A percentile compares a stretch with the other conserved stretches of the same genome.
Evolutionary conservation across 2,797 vertebrate genomes (phyloP).

Genomic region (Halcyon smyrnensis): DNA sequence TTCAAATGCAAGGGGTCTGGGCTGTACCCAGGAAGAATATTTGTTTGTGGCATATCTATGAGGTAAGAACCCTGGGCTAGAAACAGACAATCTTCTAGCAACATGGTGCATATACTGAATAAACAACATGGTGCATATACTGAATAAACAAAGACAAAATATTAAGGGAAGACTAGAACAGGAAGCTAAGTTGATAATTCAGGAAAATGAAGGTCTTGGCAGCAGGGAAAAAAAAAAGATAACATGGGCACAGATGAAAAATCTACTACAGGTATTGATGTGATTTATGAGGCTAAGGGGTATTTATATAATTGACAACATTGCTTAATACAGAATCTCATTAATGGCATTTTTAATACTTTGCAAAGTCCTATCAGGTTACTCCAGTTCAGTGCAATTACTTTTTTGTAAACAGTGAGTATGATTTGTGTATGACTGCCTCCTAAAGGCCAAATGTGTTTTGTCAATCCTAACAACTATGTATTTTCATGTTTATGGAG

Average conservation of each 20-base stretch:
- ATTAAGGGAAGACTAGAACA: background rate
- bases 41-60: background rate
- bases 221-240: background rate
- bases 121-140: background rate
- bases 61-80: background rate
- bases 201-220: background rate
- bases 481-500: background rate
- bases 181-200: background rate
- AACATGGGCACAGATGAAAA: background rate
- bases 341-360: background rate
- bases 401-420: background rate
- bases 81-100: background rate
- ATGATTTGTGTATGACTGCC: slow-evolving; percentile 16
- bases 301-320: background rate
- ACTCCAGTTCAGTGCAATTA: background rate
- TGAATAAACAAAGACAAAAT: background rate
- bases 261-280: background rate
- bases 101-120: no score
- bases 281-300: background rate
- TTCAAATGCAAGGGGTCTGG: background rate
- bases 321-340: background rate
- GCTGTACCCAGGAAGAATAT: background rate
- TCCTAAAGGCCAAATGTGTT: background rate
- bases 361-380: background rate
- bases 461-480: background rate